Percentiles rank a stretch among this genome's conserved stretches.
Evolutionary conservation across 2,888 invertebrate genomes (phyloP).

Genomic region (Ectobius pallidus): DNA sequence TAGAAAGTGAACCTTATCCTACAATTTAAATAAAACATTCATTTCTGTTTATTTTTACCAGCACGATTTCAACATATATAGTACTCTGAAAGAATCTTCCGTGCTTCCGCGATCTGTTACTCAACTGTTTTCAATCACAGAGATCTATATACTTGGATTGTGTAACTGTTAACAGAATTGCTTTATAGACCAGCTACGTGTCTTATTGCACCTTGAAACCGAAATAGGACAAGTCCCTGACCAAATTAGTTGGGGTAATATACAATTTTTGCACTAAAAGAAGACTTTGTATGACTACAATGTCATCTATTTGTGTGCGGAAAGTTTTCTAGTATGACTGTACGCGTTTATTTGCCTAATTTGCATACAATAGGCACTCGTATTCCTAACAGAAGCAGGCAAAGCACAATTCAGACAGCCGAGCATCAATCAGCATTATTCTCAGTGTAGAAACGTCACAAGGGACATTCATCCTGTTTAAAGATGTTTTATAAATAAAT

Average conservation of each 20-base stretch:
- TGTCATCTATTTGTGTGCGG: not conserved
- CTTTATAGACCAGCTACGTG: not conserved
- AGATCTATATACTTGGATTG: not conserved
- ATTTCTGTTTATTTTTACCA: not conserved
- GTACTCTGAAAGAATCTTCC: not conserved
- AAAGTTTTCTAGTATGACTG: not conserved
- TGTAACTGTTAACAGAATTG: not conserved
- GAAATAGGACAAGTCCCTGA: not conserved
- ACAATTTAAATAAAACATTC: not conserved
- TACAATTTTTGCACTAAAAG: not conserved
- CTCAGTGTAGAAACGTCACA: not conserved
- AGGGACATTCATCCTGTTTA: no score
- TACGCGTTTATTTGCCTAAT: slow-evolving; percentile 13
- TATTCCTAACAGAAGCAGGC: slow-evolving; percentile 11
- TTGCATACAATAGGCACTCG: slow-evolving; percentile 13
- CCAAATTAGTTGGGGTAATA: not conserved
- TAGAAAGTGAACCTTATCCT: slow-evolving; percentile 7
- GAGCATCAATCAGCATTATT: not conserved
- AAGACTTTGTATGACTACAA: not conserved
- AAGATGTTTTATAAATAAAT: no score
- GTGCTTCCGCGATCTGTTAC: not conserved
- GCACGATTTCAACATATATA: not conserved
- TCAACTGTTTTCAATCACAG: not conserved
- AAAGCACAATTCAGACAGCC: not conserved
- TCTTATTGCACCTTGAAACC: not conserved